Base-by-base conservation (phyloP, 2,797 vertebrate species). In the Phataginus tetradactyla region DNA sequence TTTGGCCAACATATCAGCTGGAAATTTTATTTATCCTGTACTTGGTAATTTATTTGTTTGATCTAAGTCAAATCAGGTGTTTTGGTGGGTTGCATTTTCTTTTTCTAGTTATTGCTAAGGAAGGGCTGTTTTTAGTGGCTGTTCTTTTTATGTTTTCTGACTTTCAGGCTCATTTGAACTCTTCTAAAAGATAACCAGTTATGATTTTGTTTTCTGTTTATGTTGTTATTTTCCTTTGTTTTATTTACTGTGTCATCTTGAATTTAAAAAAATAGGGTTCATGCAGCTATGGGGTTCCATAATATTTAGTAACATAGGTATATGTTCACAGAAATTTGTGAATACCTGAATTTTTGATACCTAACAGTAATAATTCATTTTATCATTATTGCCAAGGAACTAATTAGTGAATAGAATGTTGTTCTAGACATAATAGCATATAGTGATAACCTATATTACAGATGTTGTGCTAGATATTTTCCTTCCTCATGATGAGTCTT, bases 11-110 rank as follows among this genome's bases (percentile, higher is more conserved):
- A 18, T 29, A 45, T 20, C 17, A n/a, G 25, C 80, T 66, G 18
- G 25, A 81, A 71, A 85, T 78, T 83, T 84, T 20, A 37, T 92
- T 96, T 84, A 57, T 69, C 85, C 63, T 66, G 32, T 95, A 61
- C 29, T 55, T 80, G 53, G 29, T 80, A 39, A 89, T 71, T 90
- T 53, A 45, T 95, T 90, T 64, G 27, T 78, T 90, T 63, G 34
- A 80, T 80, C 2, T 15, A 11, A 94, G 29, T 29, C 32, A 94
- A 77, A 72, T 1, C 66, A 34, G 4, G 10, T 71, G 12, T 68
- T 45, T 87, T 84, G 10, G 14, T 72, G 29, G 86, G 13, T 86
- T 66, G 14, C 9, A 5, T 61, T 92, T 83, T 51, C 39, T 68
- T 77, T 68, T 57, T 68, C 18, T 68, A 42, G 27, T 89, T 74